These are phyloP conservation scores for Hoplodrina ambigua DNA, from an alignment of 2,888 invertebrate genomes.

Conservation along the genomic window DNA sequence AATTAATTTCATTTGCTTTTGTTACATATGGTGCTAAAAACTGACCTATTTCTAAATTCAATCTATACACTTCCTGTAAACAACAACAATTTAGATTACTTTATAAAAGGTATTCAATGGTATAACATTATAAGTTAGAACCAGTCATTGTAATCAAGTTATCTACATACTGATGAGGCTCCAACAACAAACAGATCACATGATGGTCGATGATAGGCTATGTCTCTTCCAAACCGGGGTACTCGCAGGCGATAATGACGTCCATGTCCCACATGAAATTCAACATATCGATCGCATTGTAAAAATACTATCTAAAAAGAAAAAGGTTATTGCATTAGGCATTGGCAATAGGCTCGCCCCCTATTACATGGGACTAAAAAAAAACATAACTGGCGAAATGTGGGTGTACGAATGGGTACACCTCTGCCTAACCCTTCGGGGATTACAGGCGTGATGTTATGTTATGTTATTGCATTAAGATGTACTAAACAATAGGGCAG, in stretches of 20 bases:
- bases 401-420: too few relatives aligned
- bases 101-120: not conserved
- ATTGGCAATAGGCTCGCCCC: too few relatives aligned
- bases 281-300: constrained; percentile 96
- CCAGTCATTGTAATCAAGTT: constrained; percentile 10
- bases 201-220: constrained; percentile 96
- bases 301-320: constrained; percentile 95
- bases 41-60: constrained; percentile 98
- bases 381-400: too few relatives aligned
- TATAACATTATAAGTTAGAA: not conserved
- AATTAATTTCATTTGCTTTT: constrained; percentile 94
- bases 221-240: constrained; percentile 98
- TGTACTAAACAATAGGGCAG: not conserved
- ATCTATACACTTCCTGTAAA: constrained; percentile 96
- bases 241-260: constrained; percentile 97
- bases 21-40: constrained; percentile 96
- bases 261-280: constrained; percentile 98
- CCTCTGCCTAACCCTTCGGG: too few relatives aligned
- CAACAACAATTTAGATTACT: constrained; percentile 5
- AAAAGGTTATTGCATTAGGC: not conserved
- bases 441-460: too few relatives aligned
- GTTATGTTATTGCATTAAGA: not conserved
- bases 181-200: constrained; percentile 98
- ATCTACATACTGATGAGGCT: constrained; percentile 92
- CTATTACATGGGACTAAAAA: too few relatives aligned